phyloP scores from a whole-genome alignment of 2,113 vertebrate species.

The Macaca mulatta region DNA sequence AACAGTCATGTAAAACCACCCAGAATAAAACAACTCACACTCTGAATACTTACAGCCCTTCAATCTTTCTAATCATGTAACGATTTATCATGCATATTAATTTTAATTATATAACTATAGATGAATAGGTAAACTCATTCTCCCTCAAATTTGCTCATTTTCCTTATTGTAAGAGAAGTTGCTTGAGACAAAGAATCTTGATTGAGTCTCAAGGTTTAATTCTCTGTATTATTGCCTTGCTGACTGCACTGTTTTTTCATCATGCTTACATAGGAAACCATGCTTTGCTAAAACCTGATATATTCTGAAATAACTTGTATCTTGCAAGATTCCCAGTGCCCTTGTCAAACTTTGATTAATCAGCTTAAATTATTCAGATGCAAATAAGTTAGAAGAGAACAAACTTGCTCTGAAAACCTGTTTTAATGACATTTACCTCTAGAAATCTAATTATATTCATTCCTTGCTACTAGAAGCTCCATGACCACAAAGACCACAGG shows the following conservation, averaged over 20 bases:
- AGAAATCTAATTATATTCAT: not conserved
- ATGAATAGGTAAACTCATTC: not conserved
- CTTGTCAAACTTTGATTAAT: not conserved
- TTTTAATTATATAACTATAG: not conserved
- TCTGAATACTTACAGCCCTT: not conserved
- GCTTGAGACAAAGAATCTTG: not conserved
- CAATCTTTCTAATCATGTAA: not conserved
- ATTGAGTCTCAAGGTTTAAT: not conserved
- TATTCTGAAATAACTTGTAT: not conserved
- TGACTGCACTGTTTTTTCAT: not conserved
- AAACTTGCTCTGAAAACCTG: not conserved
- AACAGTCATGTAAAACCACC: not conserved
- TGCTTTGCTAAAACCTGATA: not conserved
- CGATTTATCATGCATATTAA: not conserved
- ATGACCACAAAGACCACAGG: not conserved
- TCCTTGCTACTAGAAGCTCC: not conserved
- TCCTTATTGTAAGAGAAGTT: not conserved
- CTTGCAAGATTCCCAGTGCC: not conserved
- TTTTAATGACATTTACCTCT: not conserved
- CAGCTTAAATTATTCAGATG: not conserved
- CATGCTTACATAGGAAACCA: not conserved
- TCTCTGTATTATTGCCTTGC: not conserved
- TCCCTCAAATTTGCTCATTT: not conserved
- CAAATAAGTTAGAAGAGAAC: not conserved
- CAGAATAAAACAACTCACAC: not conserved